phyloP scores from a whole-genome alignment of 2,113 vertebrate species.

The Corynorhinus townsendii region DNA sequence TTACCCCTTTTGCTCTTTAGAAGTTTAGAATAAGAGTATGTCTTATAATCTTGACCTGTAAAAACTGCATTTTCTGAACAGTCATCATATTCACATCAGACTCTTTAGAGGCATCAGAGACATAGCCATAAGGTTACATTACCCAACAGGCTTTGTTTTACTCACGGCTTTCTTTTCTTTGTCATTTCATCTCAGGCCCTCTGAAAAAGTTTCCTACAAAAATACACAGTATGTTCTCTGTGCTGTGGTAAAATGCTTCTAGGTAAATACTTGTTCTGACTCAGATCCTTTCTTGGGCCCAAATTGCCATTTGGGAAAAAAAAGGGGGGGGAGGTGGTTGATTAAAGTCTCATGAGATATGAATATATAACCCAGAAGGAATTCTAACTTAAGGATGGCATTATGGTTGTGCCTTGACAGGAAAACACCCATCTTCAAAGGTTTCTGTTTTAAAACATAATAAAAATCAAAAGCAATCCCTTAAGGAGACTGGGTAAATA shows the following conservation, averaged over 20 bases:
- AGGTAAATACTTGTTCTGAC: constrained; percentile 39
- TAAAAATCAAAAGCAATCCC: constrained; percentile 76
- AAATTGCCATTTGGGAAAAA: constrained; percentile 46
- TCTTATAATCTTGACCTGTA: neutral
- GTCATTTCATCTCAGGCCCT: constrained; percentile 15
- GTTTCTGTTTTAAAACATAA: constrained; percentile 75
- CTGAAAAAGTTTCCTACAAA: constrained; percentile 42
- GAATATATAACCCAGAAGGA: constrained; percentile 16
- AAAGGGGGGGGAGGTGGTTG: constrained; percentile 5
- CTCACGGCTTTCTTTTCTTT: neutral
- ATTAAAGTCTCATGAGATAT: constrained; percentile 45
- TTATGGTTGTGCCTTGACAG: constrained; percentile 63
- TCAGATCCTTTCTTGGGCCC: neutral
- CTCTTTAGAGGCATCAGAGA: constrained; percentile 3
- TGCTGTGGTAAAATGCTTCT: constrained; percentile 1
- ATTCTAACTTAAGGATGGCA: constrained; percentile 58
- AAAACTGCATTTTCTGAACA: constrained; percentile 12
- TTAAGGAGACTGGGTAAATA: constrained; percentile 77
- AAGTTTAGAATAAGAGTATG: constrained; percentile 11
- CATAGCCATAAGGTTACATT: neutral
- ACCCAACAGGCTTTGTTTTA: neutral
- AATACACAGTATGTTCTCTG: neutral
- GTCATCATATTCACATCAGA: neutral
- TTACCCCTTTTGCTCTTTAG: neutral
- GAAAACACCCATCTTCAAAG: constrained; percentile 70